Conservation (phyloP, 1,140 invertebrate species). For the Planococcus citri region DNA sequence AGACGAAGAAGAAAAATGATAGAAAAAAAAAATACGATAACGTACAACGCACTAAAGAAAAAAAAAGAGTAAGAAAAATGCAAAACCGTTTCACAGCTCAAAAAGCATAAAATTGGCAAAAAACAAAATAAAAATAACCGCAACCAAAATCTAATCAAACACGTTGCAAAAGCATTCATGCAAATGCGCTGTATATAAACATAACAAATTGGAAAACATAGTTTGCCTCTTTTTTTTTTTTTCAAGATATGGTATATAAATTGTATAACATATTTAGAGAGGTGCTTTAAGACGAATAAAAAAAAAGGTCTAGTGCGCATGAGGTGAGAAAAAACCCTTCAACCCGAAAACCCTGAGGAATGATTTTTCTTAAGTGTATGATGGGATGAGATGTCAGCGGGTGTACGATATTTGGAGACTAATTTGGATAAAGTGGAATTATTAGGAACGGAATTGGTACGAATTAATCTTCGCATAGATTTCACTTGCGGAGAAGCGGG, state of each 20-base stretch:
- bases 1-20: no score
- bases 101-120: no score
- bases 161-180: not conserved
- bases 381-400: not conserved
- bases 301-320: not conserved
- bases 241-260: no score
- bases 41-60: no score
- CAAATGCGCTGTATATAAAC: no score
- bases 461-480: constrained; percentile 17
- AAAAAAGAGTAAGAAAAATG: no score
- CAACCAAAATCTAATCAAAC: no score
- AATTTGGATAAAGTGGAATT: constrained; percentile 3
- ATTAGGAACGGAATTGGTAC: constrained; percentile 18
- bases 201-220: no score
- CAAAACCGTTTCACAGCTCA: no score
- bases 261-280: not conserved
- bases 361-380: not conserved
- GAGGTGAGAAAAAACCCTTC: not conserved
- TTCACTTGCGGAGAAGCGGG: constrained; percentile 18
- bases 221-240: no score
- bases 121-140: no score
- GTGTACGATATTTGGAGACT: constrained; percentile 2
- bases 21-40: no score
- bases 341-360: not conserved
- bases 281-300: not conserved